Evolutionary conservation across 2,888 invertebrate species (phyloP), one percentile per base, ranked within the genome.

Genomic region (Poecilus cupreus): DNA sequence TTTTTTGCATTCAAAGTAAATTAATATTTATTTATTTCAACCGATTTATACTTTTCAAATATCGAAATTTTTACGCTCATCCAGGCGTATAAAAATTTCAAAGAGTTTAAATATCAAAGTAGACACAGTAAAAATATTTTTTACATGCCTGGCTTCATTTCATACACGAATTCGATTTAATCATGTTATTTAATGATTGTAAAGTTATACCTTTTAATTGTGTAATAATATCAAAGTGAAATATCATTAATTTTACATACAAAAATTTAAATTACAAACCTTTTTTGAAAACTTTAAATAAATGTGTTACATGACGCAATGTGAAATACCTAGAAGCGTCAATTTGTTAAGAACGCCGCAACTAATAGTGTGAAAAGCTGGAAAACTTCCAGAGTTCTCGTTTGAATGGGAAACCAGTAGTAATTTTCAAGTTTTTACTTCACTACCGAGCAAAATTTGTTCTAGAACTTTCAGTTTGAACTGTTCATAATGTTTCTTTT

Each of bases 341-440:
- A 32, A 32, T 32, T 32, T 32, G 32, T 32, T 32, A 32, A 32
- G 32, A 32, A 32, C 1, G 4, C 32, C 32, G 32, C 32, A 32
- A 32, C 32, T 54, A 54, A 54, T 54, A 54, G 54, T 54, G 54
- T 20, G 54, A 54, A 49, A 64, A 39, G 60, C 78, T 76, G 39
- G 78, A 39, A 77, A 57, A 37, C 22, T 57, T 77, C 57, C 60
- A 57, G 43, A 32, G 2, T 77, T 77, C 39, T 43, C 46, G 39
- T 46, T 78, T 78, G 49, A 78, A 78, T 78, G 46, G 57, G 39
- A 46, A 78, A 78, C 78, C 46, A 64, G 64, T 60, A 24, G 78
- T 78, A 78, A 78, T 78, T 78, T 78, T 64, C 78, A 78, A 78
- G 78, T 64, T 78, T 77, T 77, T 60, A 20, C 60, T 39, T 22